Percentiles rank a stretch among this genome's conserved stretches.
These are phyloP conservation scores for Zaprionus africanus DNA, from an alignment of 1,140 invertebrate genomes.

Conservation along the genomic window DNA sequence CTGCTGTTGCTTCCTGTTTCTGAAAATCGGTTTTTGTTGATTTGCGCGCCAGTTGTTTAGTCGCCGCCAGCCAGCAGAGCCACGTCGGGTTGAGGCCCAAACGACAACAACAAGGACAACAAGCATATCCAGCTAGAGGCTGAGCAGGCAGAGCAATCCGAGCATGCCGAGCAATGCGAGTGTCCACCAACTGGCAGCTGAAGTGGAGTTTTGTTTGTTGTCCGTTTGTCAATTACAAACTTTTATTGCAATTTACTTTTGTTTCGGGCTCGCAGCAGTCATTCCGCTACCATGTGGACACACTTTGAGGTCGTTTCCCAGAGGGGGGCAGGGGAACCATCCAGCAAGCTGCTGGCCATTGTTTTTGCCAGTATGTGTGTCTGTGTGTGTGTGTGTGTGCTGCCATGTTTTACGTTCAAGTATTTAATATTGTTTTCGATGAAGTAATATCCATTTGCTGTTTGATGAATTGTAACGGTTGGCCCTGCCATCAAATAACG, in stretches of 20 bases:
- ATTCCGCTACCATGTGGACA: conserved; percentile 30
- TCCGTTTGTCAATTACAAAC: conserved; percentile 83
- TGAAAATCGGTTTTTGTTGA: conserved; percentile 83
- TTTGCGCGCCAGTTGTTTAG: conserved; percentile 77
- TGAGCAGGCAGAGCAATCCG: conserved; percentile 11
- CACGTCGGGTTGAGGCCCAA: conserved; percentile 15
- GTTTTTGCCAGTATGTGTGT: conserved; percentile 3
- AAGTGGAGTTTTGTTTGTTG: conserved; percentile 81
- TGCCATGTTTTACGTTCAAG: conserved; percentile 73
- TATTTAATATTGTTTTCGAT: conserved; percentile 83
- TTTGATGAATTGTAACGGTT: conserved; percentile 79
- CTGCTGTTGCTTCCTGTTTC: conserved; percentile 65
- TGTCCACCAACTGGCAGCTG: conserved; percentile 56
- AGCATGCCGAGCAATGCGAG: not conserved
- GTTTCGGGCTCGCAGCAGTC: conserved; percentile 68
- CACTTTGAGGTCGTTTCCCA: conserved; percentile 66
- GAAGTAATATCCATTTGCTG: conserved; percentile 81
- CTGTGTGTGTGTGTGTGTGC: conserved; percentile 6
- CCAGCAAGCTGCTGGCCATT: conserved; percentile 28
- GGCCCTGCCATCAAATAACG: conserved; percentile 61
- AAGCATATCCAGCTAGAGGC: conserved; percentile 4
- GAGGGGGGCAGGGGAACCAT: not conserved
- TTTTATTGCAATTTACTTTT: conserved; percentile 83
- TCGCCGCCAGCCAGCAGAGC: conserved; percentile 45
- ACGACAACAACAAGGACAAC: conserved; percentile 32